These are phyloP conservation scores for Pararge aegeria DNA, from an alignment of 1,140 invertebrate genomes.

Conservation along the genomic window DNA sequence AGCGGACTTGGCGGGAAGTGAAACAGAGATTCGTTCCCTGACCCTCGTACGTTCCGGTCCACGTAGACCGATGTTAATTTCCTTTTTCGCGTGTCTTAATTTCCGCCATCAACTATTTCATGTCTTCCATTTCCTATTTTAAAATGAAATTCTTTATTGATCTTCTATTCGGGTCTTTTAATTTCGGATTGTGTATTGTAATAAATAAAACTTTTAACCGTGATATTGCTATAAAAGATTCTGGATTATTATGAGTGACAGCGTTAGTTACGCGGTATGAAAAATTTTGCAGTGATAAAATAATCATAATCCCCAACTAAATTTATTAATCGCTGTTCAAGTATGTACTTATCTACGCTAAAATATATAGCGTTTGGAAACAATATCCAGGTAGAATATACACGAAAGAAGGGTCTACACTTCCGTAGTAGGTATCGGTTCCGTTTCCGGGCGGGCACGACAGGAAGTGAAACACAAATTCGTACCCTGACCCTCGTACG, in stretches of 20 bases:
- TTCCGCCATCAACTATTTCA: conserved; percentile 47
- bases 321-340: no score
- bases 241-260: no score
- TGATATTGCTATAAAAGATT: no score
- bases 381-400: neutral
- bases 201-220: no score
- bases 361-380: neutral
- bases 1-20: conserved; percentile 56
- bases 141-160: conserved; percentile 10
- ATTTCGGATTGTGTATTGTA: no score
- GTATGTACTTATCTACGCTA: no score
- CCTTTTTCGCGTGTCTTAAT: conserved; percentile 67
- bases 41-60: conserved; percentile 54
- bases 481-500: conserved; percentile 46
- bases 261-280: no score
- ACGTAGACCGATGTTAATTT: conserved; percentile 62
- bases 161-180: no score
- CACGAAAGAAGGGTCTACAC: conserved; percentile 17
- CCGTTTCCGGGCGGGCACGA: conserved; percentile 58
- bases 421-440: conserved; percentile 41
- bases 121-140: conserved; percentile 53
- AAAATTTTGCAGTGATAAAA: no score
- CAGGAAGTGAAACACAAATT: conserved; percentile 62
- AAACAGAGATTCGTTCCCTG: conserved; percentile 56
- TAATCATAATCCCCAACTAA: no score